Base-by-base conservation (phyloP, 2,888 invertebrate species). In the Drosophila macrothrix region DNA sequence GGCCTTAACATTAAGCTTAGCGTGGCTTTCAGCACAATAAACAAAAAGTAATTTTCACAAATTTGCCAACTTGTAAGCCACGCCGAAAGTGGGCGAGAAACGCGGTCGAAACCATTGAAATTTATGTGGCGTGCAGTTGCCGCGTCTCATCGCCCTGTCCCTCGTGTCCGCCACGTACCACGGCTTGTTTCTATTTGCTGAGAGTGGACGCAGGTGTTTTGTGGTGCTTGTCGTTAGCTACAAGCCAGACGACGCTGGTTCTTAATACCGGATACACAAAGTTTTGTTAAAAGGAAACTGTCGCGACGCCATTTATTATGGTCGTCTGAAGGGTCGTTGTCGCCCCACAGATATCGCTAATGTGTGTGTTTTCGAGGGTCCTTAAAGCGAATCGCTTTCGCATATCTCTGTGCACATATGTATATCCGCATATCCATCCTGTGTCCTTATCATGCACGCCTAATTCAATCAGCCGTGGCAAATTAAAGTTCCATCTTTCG, bases 21-120 rank as follows among this genome's bases (percentile, higher is more conserved):
- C 84, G 65, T 74, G 81, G 87, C 86, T 88, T 90, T 90, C 87
- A 86, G 80, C 87, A 88, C 88, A 91, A 91, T 90, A 91, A 92
- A 91, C 88, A 90, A 89, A 90, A 92, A 89, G 91, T 91, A 91
- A 92, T 92, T 92, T 92, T 91, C 92, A 92, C 91, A 92, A 92
- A 92, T 92, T 92, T 92, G 89, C 92, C 92, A 92, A 82, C 82
- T 83, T 79, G 87, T 92, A 92, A 92, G 92, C 91, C 87, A 72
- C 77, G 82, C 73, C 84, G 61, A 80, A 84, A 78, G 81, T 81
- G 81, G 84, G 84, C 78, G 73, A 71, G 39, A 56, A 56, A 56
- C 71, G 63, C 77, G 76, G 70, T 55, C 64, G 66, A 78, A 71
- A 76, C 83, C 91, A 90, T 82, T 83, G 87, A 90, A 92, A 92